Base-by-base conservation (phyloP, 2,888 invertebrate genomes). In the Lordiphosa fenestrarum region DNA sequence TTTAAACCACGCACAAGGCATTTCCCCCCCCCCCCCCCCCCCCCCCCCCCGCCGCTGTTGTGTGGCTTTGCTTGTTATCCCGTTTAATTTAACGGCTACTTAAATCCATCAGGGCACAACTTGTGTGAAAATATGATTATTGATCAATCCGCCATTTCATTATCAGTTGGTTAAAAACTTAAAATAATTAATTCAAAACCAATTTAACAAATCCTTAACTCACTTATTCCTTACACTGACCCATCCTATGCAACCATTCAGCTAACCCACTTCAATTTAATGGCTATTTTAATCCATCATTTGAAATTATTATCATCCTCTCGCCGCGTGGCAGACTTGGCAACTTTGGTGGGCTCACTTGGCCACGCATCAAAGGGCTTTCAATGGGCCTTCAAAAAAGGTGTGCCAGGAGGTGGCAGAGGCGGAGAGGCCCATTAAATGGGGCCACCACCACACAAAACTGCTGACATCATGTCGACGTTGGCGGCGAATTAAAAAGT, bases 231-330 rank as follows among this genome's bases (percentile, higher is more conserved):
- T 9, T 9, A 30, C 30, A 9, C 30, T 30, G 30, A 30, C 30
- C 9, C 4, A 54, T 33, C 10, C 46, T 40, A 15, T 19, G 12
- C 4, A 7, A 55, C 42, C 53, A 55, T 55, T 53, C 53, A 57
- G 56, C 59, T 53, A 48, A 56, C 67, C 61, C 67, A 71, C 67
- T 75, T 73, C 73, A 66, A 69, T 81, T 75, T 77, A 71, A 78
- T 66, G 74, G 74, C 66, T 83, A 77, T 74, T 80, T 80, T 83
- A 77, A 80, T 83, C 67, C 80, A 80, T 83, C 80, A 77, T 83
- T 76, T 76, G 57, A 74, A 83, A 80, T 71, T 71, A 71, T 70
- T 56, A 56, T 61, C 15, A n/a, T n/a, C 61, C 50, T 53, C 52
- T 42, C 44, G 63, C 46, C 63, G 39, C 49, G 39, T 50, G 48